Evolutionary conservation across 2,797 vertebrate genomes (phyloP).

Genomic region (Borostomias antarcticus): DNA sequence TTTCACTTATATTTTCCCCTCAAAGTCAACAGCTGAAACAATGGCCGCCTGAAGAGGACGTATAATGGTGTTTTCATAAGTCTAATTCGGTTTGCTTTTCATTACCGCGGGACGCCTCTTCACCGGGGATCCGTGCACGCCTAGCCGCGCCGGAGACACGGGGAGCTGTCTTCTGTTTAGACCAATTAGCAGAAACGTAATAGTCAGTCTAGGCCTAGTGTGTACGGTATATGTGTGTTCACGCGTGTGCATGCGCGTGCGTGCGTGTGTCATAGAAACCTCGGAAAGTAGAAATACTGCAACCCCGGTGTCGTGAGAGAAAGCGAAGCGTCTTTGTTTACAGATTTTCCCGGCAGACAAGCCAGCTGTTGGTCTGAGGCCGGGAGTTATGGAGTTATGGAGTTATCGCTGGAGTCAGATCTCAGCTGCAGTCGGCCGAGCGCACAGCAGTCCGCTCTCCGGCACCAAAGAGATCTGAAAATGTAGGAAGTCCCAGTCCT

Average conservation of each 20-base stretch:
- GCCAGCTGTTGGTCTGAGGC: slow-evolving; percentile 4
- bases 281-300: slow-evolving; percentile 16
- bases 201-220: slow-evolving; percentile 32
- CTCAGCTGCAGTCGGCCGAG: slow-evolving; percentile 27
- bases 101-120: slow-evolving; percentile 33
- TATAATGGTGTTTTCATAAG: slow-evolving; percentile 43
- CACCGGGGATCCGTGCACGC: slow-evolving; percentile 25
- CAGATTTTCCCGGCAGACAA: neutral
- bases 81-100: slow-evolving; percentile 40
- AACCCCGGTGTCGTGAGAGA: neutral
- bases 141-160: slow-evolving; percentile 19
- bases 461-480: slow-evolving; percentile 49
- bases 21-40: slow-evolving; percentile 43
- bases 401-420: slow-evolving; percentile 21
- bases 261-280: no score
- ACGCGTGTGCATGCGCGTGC: no score
- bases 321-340: slow-evolving; percentile 22
- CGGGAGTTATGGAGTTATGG: slow-evolving; percentile 11
- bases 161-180: slow-evolving; percentile 22
- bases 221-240: no score
- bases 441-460: neutral
- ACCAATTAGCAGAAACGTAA: slow-evolving; percentile 33
- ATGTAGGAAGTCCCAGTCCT: slow-evolving; percentile 43
- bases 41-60: slow-evolving; percentile 34
- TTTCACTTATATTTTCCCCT: slow-evolving; percentile 37